Evolutionary conservation across 2,888 invertebrate genomes (phyloP), one percentile per base, ranked within the genome.

Genomic region (Macrosoma leucophasiata): DNA sequence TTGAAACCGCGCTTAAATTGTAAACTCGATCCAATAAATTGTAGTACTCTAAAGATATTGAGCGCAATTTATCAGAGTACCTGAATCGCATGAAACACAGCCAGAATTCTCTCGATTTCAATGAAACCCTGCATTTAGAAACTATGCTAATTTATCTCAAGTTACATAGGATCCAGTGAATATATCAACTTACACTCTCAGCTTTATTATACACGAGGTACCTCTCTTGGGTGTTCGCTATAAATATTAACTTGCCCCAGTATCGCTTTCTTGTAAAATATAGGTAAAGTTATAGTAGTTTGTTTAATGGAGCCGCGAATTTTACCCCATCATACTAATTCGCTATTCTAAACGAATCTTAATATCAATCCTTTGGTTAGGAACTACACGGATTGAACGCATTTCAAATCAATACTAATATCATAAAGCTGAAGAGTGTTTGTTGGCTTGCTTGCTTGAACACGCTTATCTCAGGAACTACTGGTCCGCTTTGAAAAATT

Each of bases 181-280:
- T 13, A 9, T 18, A 28, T 18, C 14, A 13, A 15, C 33, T 27
- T 13, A 22, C 18, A 33, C 28, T n/a, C 15, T n/a, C 15, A 15
- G 11, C 12, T 12, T 4, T 14, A 9, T 39, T 28, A 28, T 29
- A 34, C 38, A 14, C 23, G 29, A 40, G 36, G 33, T 35, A 41
- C 33, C 29, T 36, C 33, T 29, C 22, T 29, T 23, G 36, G 24
- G 32, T 36, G 33, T 30, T 24, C 39, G 50, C 55, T 51, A 55
- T 70, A 66, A 64, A 71, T 67, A 66, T 58, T 55, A 69, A 63
- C 55, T 62, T 55, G 35, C 49, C 46, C 46, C 29, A 44, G 66
- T 66, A 65, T 72, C 55, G 62, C 47, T 55, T 62, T 48, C 67
- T 55, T 50, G 57, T 68, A 61, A 75, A 70, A 72, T 73, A 73